Percentiles rank a stretch among this genome's conserved stretches.
phyloP scores from a whole-genome alignment of 2,113 vertebrate species.

The Physeter macrocephalus region DNA sequence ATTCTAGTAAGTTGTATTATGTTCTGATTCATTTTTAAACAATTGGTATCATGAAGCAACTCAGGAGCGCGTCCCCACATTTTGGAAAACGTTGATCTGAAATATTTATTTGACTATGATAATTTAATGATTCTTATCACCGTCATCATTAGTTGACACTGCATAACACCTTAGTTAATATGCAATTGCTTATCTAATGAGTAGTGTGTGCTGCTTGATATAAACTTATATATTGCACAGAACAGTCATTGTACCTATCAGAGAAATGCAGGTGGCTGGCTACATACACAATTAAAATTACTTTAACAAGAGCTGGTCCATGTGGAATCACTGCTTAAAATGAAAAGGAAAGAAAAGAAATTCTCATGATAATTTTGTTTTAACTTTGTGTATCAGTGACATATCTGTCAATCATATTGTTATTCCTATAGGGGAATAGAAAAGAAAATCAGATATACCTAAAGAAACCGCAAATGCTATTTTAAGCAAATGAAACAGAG shows the following conservation, averaged over 20 bases:
- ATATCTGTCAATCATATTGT: not conserved
- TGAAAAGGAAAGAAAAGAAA: not conserved
- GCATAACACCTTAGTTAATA: not conserved
- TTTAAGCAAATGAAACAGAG: not conserved
- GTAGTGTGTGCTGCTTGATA: not conserved
- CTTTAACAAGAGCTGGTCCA: not conserved
- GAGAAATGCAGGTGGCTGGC: not conserved
- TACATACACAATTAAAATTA: not conserved
- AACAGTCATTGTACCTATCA: not conserved
- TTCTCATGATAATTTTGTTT: not conserved
- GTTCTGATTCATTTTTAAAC: not conserved
- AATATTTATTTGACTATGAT: not conserved
- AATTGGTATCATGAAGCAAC: not conserved
- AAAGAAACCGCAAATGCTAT: not conserved
- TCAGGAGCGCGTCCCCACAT: not conserved
- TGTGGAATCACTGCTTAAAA: conserved; percentile 4
- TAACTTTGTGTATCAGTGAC: not conserved
- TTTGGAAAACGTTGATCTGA: not conserved
- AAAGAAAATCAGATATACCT: not conserved
- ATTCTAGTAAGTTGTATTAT: not conserved
- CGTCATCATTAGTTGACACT: not conserved
- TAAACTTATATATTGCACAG: not conserved
- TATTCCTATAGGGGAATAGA: not conserved
- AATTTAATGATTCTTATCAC: not conserved
- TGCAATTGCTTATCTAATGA: not conserved